A percentile compares a stretch with the other conserved stretches of the same genome.
Conservation (phyloP, 2,888 invertebrate species). For the Amblyjoppa proteus region DNA sequence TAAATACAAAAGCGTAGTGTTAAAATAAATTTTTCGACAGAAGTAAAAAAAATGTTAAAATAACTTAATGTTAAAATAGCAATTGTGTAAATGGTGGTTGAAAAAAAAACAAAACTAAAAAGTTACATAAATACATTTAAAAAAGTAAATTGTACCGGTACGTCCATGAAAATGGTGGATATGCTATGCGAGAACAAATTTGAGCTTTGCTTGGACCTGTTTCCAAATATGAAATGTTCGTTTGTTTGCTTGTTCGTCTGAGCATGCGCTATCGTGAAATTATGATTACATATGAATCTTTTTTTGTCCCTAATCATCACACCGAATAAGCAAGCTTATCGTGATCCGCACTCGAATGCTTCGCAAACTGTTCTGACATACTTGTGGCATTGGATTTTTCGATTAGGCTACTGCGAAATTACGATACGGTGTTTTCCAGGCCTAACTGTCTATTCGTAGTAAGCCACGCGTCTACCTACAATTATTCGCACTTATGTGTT, state of each 20-base stretch:
- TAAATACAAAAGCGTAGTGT: slow-evolving; percentile 74
- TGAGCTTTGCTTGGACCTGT: slow-evolving; percentile 24
- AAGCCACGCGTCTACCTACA: slow-evolving; percentile 71
- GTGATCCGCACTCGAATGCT: slow-evolving; percentile 51
- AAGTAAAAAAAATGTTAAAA: slow-evolving; percentile 72
- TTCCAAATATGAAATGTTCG: slow-evolving; percentile 29
- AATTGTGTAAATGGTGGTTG: slow-evolving; percentile 50
- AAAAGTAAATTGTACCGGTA: slow-evolving; percentile 46
- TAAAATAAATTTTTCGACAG: slow-evolving; percentile 77
- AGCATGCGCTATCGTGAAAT: slow-evolving; percentile 44
- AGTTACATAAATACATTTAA: slow-evolving; percentile 54
- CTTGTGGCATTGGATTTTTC: slow-evolving; percentile 35
- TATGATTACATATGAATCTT: slow-evolving; percentile 24
- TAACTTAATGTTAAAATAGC: slow-evolving; percentile 74
- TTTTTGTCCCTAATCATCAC: slow-evolving; percentile 61
- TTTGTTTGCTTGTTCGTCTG: slow-evolving; percentile 54
- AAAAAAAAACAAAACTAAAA: slow-evolving; percentile 34
- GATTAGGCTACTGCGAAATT: slow-evolving; percentile 52
- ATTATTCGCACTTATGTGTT: slow-evolving; percentile 68
- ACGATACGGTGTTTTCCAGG: slow-evolving; percentile 42
- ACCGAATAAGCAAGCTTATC: slow-evolving; percentile 62
- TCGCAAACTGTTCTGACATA: slow-evolving; percentile 39
- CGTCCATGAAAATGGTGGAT: slow-evolving; percentile 30
- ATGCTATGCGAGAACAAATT: slow-evolving; percentile 29
- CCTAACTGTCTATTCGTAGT: slow-evolving; percentile 38